These are phyloP conservation scores for Apis laboriosa DNA, from an alignment of 1,140 invertebrate species.

Conservation along the genomic window DNA sequence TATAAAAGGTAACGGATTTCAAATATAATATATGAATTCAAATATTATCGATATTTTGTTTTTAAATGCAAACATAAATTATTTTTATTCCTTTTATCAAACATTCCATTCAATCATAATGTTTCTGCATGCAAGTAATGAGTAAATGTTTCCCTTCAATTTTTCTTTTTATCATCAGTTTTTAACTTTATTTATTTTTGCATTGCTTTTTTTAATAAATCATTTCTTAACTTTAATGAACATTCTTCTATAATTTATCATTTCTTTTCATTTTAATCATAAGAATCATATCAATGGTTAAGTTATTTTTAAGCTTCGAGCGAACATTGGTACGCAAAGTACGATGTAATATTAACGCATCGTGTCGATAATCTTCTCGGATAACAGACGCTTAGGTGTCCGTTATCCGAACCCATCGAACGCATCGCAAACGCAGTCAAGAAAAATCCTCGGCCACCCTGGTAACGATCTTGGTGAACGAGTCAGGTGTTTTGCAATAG, in stretches of 20 bases:
- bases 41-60: neutral
- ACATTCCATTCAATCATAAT: neutral
- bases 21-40: neutral
- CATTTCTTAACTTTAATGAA: neutral
- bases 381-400: conserved; percentile 52
- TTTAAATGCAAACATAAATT: neutral
- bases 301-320: neutral
- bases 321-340: neutral
- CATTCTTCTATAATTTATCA: neutral
- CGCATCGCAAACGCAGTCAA: conserved; percentile 11
- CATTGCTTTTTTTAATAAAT: neutral
- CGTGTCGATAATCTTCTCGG: conserved; percentile 36
- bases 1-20: neutral
- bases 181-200: neutral
- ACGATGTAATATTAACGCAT: conserved; percentile 24
- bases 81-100: neutral
- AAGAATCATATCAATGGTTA: neutral
- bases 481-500: conserved; percentile 46
- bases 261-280: neutral
- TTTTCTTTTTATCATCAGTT: neutral
- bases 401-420: conserved; percentile 52
- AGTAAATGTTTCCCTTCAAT: neutral
- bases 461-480: neutral
- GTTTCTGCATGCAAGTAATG: neutral
- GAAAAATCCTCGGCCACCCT: conserved; percentile 40